phyloP scores from a whole-genome alignment of 2,113 vertebrate genomes.

The Junco hyemalis region DNA sequence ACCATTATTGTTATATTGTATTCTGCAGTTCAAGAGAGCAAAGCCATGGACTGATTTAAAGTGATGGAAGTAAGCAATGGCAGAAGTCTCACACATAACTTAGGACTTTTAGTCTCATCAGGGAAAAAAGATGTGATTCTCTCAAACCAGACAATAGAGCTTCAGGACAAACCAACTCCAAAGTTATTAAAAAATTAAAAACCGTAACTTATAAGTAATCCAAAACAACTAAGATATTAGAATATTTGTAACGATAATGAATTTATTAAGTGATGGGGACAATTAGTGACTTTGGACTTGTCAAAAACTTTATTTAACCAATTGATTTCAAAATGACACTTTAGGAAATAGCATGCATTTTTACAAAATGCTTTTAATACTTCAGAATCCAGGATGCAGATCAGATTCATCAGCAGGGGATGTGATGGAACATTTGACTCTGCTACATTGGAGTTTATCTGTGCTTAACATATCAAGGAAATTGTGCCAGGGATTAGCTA shows the following conservation, averaged over 20 bases:
- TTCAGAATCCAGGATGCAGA: not conserved
- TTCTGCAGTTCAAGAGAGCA: not conserved
- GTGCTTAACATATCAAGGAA: not conserved
- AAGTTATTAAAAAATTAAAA: not conserved
- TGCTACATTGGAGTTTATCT: not conserved
- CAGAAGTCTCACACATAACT: not conserved
- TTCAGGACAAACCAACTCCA: not conserved
- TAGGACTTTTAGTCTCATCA: not conserved
- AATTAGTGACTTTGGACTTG: not conserved
- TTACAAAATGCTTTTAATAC: not conserved
- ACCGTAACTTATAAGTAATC: not conserved
- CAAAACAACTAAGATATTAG: not conserved
- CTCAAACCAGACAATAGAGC: not conserved
- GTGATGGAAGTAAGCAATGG: not conserved
- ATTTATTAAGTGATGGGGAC: not conserved
- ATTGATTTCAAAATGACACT: not conserved
- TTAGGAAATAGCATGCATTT: not conserved
- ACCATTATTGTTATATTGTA: not conserved
- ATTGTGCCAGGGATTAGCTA: not conserved
- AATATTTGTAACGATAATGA: not conserved
- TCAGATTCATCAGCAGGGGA: not conserved
- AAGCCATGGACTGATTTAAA: not conserved
- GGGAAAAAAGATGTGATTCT: not conserved
- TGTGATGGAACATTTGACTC: accelerated
- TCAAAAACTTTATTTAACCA: not conserved